Conservation (phyloP, 2,797 vertebrate genomes). For the Lepilemur ruficaudatus region DNA sequence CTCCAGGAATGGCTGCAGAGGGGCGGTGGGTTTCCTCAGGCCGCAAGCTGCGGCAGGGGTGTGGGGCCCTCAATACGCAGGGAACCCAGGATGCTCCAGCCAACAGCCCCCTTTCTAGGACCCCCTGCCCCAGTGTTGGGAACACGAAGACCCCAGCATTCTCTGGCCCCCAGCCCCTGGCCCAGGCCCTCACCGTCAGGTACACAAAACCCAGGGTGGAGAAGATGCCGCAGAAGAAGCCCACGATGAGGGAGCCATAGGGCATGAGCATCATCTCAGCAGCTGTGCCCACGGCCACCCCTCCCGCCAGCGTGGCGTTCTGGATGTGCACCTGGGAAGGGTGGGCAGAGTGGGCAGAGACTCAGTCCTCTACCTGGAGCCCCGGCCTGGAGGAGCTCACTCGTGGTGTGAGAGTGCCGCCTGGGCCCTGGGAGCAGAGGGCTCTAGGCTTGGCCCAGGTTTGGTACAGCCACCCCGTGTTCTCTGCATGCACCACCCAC, state of each 20-base stretch:
- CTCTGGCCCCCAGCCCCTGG: neutral
- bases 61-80: neutral
- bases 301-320: conserved; percentile 94
- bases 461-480: neutral
- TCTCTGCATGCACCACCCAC: neutral
- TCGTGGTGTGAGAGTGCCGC: accelerated
- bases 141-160: too few relatives aligned
- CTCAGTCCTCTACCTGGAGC: neutral
- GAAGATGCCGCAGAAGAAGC: conserved; percentile 91
- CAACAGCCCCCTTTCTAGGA: neutral
- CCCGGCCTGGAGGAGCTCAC: neutral
- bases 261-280: conserved; percentile 96
- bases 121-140: neutral
- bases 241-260: conserved; percentile 94
- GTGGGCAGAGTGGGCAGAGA: neutral
- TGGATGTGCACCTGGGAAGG: conserved; percentile 94
- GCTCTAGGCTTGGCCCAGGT: neutral
- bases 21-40: neutral
- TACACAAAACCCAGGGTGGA: conserved; percentile 93
- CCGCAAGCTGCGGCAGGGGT: neutral
- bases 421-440: neutral
- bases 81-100: neutral
- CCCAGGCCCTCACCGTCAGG: conserved; percentile 88
- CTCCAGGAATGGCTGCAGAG: conserved; percentile 91
- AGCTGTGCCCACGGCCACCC: conserved; percentile 94